Evolutionary conservation across 2,113 vertebrate genomes (phyloP).

Genomic region (crab-eating macaque (Macaca fascicularis)): DNA sequence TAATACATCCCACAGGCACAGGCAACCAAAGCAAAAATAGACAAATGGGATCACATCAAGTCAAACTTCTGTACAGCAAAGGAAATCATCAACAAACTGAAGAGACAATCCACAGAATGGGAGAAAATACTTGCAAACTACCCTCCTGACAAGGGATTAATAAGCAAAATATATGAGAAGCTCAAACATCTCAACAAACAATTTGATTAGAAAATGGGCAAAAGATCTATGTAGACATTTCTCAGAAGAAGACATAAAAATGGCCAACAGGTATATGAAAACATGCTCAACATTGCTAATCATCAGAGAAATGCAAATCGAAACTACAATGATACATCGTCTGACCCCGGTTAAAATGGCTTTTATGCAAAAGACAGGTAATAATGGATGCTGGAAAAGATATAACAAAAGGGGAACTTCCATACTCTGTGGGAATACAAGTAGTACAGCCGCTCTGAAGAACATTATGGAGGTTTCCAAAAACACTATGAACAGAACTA

Average conservation of each 20-base stretch:
- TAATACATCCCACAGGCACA: background rate
- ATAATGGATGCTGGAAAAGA: background rate
- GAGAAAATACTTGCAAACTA: background rate
- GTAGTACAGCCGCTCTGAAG: background rate
- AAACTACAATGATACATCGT: too few species aligned
- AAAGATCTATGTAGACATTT: background rate
- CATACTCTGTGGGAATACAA: background rate
- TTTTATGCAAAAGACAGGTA: background rate
- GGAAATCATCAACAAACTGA: background rate
- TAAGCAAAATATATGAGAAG: background rate
- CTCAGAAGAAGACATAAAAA: background rate
- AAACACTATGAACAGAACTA: background rate
- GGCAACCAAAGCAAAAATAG: background rate
- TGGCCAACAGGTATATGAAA: background rate
- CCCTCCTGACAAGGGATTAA: background rate
- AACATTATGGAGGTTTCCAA: background rate
- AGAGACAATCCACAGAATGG: background rate
- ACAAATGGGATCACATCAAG: background rate
- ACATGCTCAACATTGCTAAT: background rate
- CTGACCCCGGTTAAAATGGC: background rate
- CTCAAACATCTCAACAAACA: background rate
- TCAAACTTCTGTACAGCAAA: background rate
- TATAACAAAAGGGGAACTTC: background rate
- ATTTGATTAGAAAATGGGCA: background rate
- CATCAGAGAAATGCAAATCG: background rate